phyloP scores from a whole-genome alignment of 2,113 vertebrate species.

The Centropus bengalensis region DNA sequence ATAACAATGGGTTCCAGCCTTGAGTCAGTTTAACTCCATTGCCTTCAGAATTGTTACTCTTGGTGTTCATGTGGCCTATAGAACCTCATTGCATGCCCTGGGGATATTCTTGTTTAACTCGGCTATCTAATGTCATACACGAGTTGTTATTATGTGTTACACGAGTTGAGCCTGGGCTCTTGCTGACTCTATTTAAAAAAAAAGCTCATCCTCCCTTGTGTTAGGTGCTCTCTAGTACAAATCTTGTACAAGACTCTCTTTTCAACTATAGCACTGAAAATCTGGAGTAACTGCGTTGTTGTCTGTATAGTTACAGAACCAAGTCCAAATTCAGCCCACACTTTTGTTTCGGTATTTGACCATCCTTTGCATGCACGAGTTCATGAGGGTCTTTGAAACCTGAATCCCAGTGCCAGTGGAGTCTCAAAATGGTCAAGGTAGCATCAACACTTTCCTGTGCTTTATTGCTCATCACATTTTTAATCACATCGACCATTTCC shows the following conservation, averaged over 20 bases:
- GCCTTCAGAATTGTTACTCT: neutral
- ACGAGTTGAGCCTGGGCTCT: neutral
- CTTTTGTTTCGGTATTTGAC: neutral
- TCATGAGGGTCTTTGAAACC: neutral
- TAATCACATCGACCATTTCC: neutral
- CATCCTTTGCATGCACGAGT: neutral
- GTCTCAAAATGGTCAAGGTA: neutral
- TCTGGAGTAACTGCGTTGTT: neutral
- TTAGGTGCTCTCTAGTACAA: accelerated
- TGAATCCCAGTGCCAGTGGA: neutral
- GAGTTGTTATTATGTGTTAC: accelerated
- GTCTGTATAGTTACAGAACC: neutral
- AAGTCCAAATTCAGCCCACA: neutral
- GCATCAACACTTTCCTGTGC: accelerated
- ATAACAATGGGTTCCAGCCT: neutral
- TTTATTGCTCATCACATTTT: neutral
- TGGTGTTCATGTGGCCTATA: neutral
- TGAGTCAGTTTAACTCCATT: neutral
- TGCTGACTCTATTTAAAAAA: neutral
- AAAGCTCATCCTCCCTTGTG: neutral
- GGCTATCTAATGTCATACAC: neutral
- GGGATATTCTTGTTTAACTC: neutral
- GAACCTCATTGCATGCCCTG: neutral
- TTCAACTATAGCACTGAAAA: neutral
- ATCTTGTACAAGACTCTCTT: neutral